Percentiles rank a stretch among this genome's conserved stretches.
These are phyloP conservation scores for Drosophila demipolita DNA, from an alignment of 2,888 invertebrate genomes.

Conservation along the genomic window DNA sequence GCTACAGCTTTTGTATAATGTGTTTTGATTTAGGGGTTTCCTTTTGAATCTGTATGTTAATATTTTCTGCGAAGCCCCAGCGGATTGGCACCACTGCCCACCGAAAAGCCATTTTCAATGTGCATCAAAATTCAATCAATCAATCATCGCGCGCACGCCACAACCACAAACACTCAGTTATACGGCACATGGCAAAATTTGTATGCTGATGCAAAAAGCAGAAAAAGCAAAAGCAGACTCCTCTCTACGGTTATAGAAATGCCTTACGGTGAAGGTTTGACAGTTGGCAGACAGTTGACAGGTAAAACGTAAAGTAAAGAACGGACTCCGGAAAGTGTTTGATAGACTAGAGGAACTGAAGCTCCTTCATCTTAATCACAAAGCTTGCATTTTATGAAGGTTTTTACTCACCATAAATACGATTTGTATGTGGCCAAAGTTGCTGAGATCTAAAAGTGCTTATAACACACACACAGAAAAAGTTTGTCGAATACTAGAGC, in stretches of 20 bases:
- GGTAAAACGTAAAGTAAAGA: conserved; percentile 42
- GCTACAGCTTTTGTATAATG: neutral
- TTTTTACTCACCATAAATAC: neutral
- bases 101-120: conserved; percentile 51
- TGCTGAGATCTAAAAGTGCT: neutral
- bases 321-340: neutral
- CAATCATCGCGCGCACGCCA: conserved; percentile 56
- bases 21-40: neutral
- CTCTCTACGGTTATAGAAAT: conserved; percentile 18
- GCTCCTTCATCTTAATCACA: neutral
- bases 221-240: conserved; percentile 5
- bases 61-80: neutral
- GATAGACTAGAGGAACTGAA: neutral
- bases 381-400: conserved; percentile 8
- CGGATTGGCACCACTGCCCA: conserved; percentile 3
- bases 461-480: neutral
- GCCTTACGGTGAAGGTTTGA: conserved; percentile 25
- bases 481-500: neutral
- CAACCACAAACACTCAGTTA: conserved; percentile 13
- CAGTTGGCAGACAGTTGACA: conserved; percentile 47
- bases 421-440: neutral
- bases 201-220: neutral
- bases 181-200: neutral
- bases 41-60: neutral
- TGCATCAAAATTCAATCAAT: conserved; percentile 72